Percentiles rank a stretch among this genome's conserved stretches.
Evolutionary conservation across 2,113 vertebrate species (phyloP).

Genomic region (Typhlomys cinereus): DNA sequence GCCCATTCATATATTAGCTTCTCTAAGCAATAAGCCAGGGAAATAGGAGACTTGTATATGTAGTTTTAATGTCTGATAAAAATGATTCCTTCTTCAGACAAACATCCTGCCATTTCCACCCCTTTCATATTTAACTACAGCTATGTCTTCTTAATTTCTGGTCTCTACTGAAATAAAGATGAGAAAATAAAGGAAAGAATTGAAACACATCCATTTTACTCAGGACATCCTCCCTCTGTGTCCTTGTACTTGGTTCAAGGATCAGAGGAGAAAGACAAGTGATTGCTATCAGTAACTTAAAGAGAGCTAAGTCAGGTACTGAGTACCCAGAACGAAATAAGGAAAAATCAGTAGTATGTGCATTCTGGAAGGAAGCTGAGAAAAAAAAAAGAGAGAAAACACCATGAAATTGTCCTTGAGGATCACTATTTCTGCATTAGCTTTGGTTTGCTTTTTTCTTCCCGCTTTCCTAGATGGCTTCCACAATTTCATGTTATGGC

Average conservation of each 20-base stretch:
- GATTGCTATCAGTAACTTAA: not conserved
- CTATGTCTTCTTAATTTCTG: not conserved
- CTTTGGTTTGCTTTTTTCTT: not conserved
- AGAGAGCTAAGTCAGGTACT: not conserved
- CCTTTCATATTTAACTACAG: not conserved
- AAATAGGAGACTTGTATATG: conserved; percentile 19
- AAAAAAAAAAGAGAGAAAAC: not conserved
- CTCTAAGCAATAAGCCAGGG: not conserved
- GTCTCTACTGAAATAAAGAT: not conserved
- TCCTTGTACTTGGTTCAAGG: not conserved
- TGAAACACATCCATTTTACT: not conserved
- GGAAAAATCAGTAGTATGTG: not conserved
- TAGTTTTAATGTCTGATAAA: not conserved
- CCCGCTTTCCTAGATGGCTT: not conserved
- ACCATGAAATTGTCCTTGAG: not conserved
- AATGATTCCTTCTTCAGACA: not conserved
- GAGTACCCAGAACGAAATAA: not conserved
- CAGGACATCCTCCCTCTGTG: not conserved
- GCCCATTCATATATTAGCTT: not conserved
- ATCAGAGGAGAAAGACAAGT: not conserved
- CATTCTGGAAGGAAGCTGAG: not conserved
- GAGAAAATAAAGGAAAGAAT: not conserved
- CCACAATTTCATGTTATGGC: not conserved
- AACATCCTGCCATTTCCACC: not conserved
- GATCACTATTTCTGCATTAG: not conserved